These are phyloP conservation scores for Cataglyphis albicans DNA, from an alignment of 2,888 invertebrate species.

Conservation along the genomic window DNA sequence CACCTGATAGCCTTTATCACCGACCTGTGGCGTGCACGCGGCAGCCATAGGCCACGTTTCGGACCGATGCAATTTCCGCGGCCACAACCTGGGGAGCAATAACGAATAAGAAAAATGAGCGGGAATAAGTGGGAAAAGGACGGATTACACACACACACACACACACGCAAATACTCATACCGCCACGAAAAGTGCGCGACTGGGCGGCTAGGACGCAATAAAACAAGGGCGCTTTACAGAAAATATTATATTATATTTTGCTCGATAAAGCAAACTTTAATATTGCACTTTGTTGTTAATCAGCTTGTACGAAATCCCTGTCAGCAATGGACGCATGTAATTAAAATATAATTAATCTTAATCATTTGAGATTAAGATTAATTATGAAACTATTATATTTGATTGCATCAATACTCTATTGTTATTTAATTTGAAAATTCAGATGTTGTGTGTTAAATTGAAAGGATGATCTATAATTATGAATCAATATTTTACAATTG, in stretches of 20 bases:
- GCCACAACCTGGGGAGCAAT: constrained; percentile 2
- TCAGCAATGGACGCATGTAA: neutral
- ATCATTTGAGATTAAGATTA: neutral
- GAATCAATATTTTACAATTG: neutral
- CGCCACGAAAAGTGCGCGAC: neutral
- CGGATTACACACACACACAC: neutral
- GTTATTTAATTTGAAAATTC: neutral
- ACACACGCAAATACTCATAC: too few species aligned
- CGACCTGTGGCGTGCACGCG: constrained; percentile 19
- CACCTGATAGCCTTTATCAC: constrained; percentile 24
- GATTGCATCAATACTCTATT: neutral
- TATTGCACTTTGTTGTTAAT: constrained; percentile 12
- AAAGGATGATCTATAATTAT: neutral
- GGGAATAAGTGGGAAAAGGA: constrained; percentile 30
- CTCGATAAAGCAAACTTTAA: neutral
- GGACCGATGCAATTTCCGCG: constrained; percentile 67
- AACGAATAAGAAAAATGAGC: constrained; percentile 48
- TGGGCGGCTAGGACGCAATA: constrained; percentile 12
- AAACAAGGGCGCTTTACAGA: constrained; percentile 11
- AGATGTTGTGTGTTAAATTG: neutral
- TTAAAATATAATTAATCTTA: constrained; percentile 11
- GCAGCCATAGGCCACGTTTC: constrained; percentile 7
- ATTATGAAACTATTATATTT: neutral
- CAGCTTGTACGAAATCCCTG: neutral
- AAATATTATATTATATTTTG: neutral